Base-by-base conservation (phyloP, 2,113 vertebrate genomes). In the Colossoma macropomum region DNA sequence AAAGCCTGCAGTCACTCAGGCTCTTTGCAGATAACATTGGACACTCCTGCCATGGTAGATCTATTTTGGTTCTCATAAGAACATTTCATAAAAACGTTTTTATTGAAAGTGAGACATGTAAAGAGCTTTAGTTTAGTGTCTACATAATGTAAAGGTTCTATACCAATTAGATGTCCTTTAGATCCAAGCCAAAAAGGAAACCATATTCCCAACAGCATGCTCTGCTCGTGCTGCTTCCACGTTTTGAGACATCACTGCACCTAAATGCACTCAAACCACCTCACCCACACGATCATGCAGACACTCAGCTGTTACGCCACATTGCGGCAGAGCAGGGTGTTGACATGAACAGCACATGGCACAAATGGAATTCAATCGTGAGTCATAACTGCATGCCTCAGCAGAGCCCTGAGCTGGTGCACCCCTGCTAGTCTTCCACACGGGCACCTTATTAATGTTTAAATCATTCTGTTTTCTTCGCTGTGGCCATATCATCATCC, bases 381-480 rank as follows among this genome's bases (percentile, higher is more conserved):
- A 32, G 48, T 3, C 63, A 50, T 68, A 19, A 8, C 8, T 32
- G 62, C 19, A 19, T 65, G 41, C 19, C 41, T 16, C n/a, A 65
- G 38, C 34, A 63, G 38, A 65, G 19, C 63, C 41, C 12, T 66
- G 28, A 77, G 41, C 17, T 50, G 19, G 27, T 54, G 23, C 30
- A 69, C 19, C 15, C 66, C 19, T 38, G 8, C 30, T 34, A 56
- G 19, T n/a, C 50, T 59, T 73, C 15, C 72, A 21, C 23, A 27
- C 41, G 19, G 32, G 32, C 52, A 32, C 3, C 27, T 50, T 60
- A 52, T 71, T 34, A 34, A 25, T 23, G 62, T 34, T 50, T 28
- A 48, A 12, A 63, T 63, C 65, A 73, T 81, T 79, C 48, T 75
- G 54, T 19, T 28, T 25, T 62, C 30, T n/a, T 48, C 23, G 11